Evolutionary conservation across 2,888 invertebrate genomes (phyloP), one percentile per base, ranked within the genome.

Genomic region (Leptopilina drosophilae): DNA sequence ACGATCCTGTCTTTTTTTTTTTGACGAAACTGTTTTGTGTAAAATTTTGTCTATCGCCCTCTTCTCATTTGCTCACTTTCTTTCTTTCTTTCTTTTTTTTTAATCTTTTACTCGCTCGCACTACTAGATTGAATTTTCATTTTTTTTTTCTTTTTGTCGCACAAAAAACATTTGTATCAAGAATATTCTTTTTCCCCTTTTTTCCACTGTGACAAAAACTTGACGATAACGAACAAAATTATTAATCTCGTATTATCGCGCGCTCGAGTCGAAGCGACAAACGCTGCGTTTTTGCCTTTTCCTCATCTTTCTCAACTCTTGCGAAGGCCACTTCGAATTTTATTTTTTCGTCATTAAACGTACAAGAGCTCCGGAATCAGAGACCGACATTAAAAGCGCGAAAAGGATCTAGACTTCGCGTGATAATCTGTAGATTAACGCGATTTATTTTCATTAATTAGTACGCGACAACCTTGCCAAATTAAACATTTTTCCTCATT

Each of bases 251-350:
- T 87, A 84, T 84, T 8, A 8, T 33, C 82, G 81, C 80, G 82
- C 84, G 82, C 82, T 64, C 80, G 80, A 83, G 79, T 80, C 82
- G 82, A 80, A 62, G 62, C 62, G 62, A 62, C 62, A 62, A 62
- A 62, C 62, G 62, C 62, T 15, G 20, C 62, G 62, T 62, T 62
- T 62, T 62, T 62, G 62, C 65, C 81, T 84, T 84, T 83, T 83
- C 77, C 76, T 49, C 69, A 77, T 84, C 78, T 81, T 82, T 84
- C 82, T 83, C 82, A 82, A 85, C 81, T 85, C 85, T 88, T 87
- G 86, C 89, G 90, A 91, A 91, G 91, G 91, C 91, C 91, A 91
- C 91, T 91, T 91, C 89, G 88, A 91, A 91, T 89, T 87, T 87
- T 88, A 84, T 84, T 87, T 84, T 87, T 85, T 87, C 83, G 84